A percentile compares a stretch with the other conserved stretches of the same genome.
Evolutionary conservation across 2,888 invertebrate species (phyloP).

Genomic region (Pollenia labialis): DNA sequence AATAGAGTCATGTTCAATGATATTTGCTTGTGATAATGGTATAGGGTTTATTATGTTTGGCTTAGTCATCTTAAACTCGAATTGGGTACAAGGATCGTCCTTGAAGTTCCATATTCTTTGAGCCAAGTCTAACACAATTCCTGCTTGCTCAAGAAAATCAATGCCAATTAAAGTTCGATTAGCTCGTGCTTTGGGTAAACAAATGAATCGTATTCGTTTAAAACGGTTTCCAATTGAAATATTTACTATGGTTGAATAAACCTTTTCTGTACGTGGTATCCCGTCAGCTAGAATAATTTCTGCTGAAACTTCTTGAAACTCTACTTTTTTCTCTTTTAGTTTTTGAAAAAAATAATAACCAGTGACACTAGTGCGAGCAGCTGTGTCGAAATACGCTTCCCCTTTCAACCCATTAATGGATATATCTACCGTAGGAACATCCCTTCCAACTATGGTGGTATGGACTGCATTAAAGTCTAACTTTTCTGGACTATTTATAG

Average conservation of each 20-base stretch:
- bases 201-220: neutral
- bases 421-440: neutral
- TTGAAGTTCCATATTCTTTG: conserved; percentile 16
- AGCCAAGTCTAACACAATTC: conserved; percentile 8
- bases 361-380: neutral
- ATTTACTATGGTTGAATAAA: neutral
- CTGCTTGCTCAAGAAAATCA: neutral
- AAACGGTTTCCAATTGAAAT: neutral
- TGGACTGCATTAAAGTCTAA: neutral
- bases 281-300: no score
- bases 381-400: neutral
- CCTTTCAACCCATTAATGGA: neutral
- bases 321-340: neutral
- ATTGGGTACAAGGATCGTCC: neutral
- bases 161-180: neutral
- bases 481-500: neutral
- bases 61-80: neutral
- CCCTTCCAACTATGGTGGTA: neutral
- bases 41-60: neutral
- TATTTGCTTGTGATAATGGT: conserved; percentile 7
- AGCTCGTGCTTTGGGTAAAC: neutral
- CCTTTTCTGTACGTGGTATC: neutral
- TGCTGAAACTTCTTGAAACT: no score
- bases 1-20: conserved; percentile 5
- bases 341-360: neutral